These are phyloP conservation scores for Peromyscus maniculatus DNA, from an alignment of 2,113 vertebrate genomes.

Conservation along the genomic window DNA sequence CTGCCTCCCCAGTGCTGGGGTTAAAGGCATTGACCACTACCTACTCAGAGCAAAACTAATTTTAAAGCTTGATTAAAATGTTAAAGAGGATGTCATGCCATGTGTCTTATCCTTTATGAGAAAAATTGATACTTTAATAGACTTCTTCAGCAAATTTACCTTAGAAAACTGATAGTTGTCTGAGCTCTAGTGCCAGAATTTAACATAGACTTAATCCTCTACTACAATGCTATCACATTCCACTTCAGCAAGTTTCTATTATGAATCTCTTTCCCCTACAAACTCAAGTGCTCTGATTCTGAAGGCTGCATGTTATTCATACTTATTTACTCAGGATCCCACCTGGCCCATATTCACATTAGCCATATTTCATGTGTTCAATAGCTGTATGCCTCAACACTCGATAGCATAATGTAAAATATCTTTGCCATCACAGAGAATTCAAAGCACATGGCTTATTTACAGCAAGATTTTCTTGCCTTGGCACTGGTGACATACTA, in stretches of 20 bases:
- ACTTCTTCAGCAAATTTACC: constrained; percentile 72
- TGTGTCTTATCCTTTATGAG: constrained; percentile 74
- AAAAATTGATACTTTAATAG: constrained; percentile 78
- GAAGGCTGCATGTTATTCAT: constrained; percentile 11
- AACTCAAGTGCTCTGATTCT: constrained; percentile 43
- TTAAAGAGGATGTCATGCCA: constrained; percentile 73
- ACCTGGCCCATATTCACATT: neutral
- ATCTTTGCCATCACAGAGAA: constrained; percentile 25
- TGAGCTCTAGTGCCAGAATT: constrained; percentile 26
- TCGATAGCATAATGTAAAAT: neutral
- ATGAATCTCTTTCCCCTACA: constrained; percentile 30
- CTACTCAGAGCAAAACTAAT: constrained; percentile 63
- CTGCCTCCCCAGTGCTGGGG: neutral
- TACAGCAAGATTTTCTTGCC: neutral
- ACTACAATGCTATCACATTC: constrained; percentile 24
- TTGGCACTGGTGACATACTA: neutral
- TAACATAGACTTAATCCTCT: constrained; percentile 15
- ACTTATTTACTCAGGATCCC: constrained; percentile 6
- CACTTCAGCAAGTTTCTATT: constrained; percentile 59
- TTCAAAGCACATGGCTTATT: constrained; percentile 21
- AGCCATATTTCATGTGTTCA: constrained; percentile 18
- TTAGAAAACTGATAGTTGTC: constrained; percentile 52
- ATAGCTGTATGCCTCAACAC: neutral
- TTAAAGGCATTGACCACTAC: neutral
- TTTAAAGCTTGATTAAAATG: constrained; percentile 82